These are phyloP conservation scores for Chironomus riparius DNA, from an alignment of 2,888 invertebrate species.

Conservation along the genomic window DNA sequence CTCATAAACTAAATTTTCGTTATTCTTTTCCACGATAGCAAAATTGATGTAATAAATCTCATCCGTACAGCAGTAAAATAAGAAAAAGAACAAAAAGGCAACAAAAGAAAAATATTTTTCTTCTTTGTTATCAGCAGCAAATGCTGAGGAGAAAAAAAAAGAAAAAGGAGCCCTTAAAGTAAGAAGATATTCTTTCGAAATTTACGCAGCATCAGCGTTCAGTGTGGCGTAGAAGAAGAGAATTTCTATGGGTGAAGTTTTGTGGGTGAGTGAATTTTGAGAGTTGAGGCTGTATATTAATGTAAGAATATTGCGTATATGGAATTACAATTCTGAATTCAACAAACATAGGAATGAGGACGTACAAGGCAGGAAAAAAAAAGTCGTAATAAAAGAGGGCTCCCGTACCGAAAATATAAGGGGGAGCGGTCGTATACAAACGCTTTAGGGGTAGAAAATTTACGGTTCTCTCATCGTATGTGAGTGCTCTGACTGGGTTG, in stretches of 20 bases:
- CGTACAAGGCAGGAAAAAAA: background rate
- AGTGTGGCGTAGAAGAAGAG: background rate
- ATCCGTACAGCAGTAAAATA: background rate
- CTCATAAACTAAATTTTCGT: too few species aligned
- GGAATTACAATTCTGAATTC: too few species aligned
- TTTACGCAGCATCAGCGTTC: conserved; percentile 19
- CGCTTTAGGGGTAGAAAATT: too few species aligned
- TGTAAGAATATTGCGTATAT: too few species aligned
- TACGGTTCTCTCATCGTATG: too few species aligned
- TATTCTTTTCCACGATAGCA: background rate
- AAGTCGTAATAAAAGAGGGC: background rate
- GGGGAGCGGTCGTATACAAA: too few species aligned
- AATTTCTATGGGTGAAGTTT: background rate
- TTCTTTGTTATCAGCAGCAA: background rate
- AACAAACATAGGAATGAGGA: too few species aligned
- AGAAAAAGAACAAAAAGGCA: background rate
- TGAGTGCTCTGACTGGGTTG: too few species aligned
- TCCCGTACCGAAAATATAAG: background rate
- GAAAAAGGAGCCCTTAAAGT: background rate
- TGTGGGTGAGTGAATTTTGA: background rate
- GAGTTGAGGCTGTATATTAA: too few species aligned
- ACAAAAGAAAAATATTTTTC: background rate
- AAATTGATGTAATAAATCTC: conserved; percentile 24
- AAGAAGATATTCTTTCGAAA: background rate
- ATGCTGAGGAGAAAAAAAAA: too few species aligned